A percentile compares a stretch with the other conserved stretches of the same genome.
These are phyloP conservation scores for Xestia xanthographa DNA, from an alignment of 2,888 invertebrate species.

Conservation along the genomic window DNA sequence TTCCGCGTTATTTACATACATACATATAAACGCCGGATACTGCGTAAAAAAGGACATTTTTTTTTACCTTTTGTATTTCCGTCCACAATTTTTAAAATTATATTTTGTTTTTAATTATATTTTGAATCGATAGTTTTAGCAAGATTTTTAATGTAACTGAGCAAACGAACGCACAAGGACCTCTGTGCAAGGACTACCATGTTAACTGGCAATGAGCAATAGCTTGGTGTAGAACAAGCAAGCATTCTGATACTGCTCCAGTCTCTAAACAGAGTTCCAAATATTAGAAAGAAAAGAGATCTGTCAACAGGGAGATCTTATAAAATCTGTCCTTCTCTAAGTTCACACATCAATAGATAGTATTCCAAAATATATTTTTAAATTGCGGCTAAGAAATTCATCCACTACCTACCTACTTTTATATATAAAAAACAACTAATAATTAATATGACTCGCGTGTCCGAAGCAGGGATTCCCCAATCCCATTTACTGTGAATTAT, in stretches of 20 bases:
- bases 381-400: background rate
- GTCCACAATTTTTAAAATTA: rapidly evolving
- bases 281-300: too few species aligned
- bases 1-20: background rate
- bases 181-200: background rate
- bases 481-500: conserved; percentile 17
- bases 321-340: too few species aligned
- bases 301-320: too few species aligned
- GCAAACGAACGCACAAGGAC: background rate
- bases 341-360: background rate
- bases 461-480: conserved; percentile 52
- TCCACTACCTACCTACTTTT: background rate
- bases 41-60: conserved; percentile 20
- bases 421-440: background rate
- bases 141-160: background rate
- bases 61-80: background rate
- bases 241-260: too few species aligned
- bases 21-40: background rate
- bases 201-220: too few species aligned
- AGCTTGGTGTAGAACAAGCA: too few species aligned
- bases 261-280: too few species aligned
- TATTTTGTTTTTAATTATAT: background rate
- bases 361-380: background rate
- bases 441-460: conserved; percentile 16
- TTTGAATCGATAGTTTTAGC: conserved; percentile 7